phyloP scores from a whole-genome alignment of 1,140 invertebrate species.

The Macrobrachium rosenbergii region DNA sequence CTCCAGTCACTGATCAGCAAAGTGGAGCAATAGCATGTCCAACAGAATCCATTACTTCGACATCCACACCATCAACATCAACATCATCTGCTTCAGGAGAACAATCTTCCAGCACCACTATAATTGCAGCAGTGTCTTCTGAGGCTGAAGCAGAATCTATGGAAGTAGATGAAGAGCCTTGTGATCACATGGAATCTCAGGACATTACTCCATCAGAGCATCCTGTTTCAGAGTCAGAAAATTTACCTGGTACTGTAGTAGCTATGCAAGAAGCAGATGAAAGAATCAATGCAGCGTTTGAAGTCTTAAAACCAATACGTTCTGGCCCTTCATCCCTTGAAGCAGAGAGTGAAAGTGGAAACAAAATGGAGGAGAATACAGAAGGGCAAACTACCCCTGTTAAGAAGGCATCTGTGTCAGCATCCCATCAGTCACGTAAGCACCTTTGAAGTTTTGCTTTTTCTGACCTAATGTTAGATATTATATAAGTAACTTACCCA shows the following conservation, averaged over 20 bases:
- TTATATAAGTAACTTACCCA: no score
- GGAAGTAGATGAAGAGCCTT: constrained; percentile 26
- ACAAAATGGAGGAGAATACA: background rate
- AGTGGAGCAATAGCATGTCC: background rate
- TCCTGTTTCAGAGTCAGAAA: background rate
- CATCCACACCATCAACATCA: background rate
- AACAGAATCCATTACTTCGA: background rate
- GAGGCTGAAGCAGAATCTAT: background rate
- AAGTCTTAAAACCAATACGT: constrained; percentile 24
- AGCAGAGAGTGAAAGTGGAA: no score
- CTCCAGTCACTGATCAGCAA: no score
- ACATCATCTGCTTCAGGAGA: background rate
- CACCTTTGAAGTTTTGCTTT: background rate
- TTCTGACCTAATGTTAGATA: background rate
- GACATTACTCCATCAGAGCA: background rate
- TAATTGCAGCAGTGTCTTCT: background rate
- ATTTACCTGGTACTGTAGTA: background rate
- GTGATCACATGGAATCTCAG: no score
- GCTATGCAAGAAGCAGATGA: constrained; percentile 40
- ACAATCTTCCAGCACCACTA: background rate
- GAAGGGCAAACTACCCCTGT: background rate
- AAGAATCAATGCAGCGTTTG: constrained; percentile 23
- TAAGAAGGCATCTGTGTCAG: background rate
- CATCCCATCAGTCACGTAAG: constrained; percentile 31
- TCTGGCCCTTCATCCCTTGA: constrained; percentile 6